Evolutionary conservation across 2,888 invertebrate genomes (phyloP).

Genomic region (Hydraecia micacea): DNA sequence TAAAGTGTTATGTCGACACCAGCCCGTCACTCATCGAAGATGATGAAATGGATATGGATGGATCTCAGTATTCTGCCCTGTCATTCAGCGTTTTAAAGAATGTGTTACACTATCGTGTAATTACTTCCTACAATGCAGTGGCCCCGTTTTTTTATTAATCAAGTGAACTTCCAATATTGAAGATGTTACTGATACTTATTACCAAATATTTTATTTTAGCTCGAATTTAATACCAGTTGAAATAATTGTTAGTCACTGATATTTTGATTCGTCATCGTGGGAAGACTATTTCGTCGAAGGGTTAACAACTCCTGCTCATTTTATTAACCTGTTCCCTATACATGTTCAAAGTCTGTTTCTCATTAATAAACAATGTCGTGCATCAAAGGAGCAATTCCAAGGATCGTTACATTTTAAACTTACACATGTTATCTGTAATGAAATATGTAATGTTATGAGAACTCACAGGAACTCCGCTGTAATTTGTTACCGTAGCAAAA

Average conservation of each 20-base stretch:
- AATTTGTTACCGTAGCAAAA: conserved; percentile 49
- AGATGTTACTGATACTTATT: conserved; percentile 30
- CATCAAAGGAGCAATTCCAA: conserved; percentile 81
- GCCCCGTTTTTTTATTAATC: conserved; percentile 67
- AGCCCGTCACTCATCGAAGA: conserved; percentile 70
- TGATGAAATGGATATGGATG: conserved; percentile 77
- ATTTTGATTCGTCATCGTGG: conserved; percentile 51
- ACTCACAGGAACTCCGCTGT: conserved; percentile 52
- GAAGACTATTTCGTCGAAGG: conserved; percentile 63
- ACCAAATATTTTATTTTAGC: conserved; percentile 16
- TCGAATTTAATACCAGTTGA: conserved; percentile 14
- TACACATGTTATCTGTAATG: conserved; percentile 57
- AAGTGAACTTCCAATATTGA: conserved; percentile 42
- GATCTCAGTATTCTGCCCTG: conserved; percentile 72
- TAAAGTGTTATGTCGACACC: conserved; percentile 73
- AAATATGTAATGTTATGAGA: conserved; percentile 54
- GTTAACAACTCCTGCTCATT: conserved; percentile 71
- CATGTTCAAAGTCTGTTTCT: conserved; percentile 76
- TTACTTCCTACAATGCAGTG: conserved; percentile 73
- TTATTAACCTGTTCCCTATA: conserved; percentile 79
- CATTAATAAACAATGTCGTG: conserved; percentile 82
- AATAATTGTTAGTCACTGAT: conserved; percentile 15
- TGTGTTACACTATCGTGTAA: conserved; percentile 73
- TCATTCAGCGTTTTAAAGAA: conserved; percentile 72
- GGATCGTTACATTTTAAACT: conserved; percentile 73